A percentile compares a stretch with the other conserved stretches of the same genome.
Conservation (phyloP, 2,113 vertebrate species). For the Daubentonia madagascariensis region DNA sequence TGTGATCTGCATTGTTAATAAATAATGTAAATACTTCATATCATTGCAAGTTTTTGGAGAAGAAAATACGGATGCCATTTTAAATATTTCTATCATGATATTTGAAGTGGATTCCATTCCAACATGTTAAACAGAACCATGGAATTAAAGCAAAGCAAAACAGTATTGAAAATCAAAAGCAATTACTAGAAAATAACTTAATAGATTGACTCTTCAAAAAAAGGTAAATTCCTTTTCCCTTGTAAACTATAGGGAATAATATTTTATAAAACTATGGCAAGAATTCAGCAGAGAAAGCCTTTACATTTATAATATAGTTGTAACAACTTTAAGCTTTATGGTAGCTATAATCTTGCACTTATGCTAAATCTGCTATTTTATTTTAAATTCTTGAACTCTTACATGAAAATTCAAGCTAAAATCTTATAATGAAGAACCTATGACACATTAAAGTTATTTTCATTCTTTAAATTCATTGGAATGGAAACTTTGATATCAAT, state of each 20-base stretch:
- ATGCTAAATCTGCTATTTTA: background rate
- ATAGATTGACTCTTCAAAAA: background rate
- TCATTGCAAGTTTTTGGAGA: background rate
- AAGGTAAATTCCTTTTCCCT: background rate
- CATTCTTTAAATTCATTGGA: background rate
- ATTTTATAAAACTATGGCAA: background rate
- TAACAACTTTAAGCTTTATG: background rate
- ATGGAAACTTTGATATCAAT: background rate
- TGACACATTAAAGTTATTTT: background rate
- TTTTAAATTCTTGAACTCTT: background rate
- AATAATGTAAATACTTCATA: background rate
- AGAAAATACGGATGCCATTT: background rate
- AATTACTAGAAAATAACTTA: constrained; percentile 35
- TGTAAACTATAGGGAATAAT: background rate
- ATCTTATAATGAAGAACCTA: background rate
- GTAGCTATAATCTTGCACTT: background rate
- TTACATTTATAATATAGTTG: background rate
- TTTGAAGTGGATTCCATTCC: background rate
- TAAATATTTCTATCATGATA: background rate
- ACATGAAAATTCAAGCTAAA: background rate
- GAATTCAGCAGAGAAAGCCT: background rate
- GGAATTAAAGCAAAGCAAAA: background rate
- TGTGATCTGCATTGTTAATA: background rate
- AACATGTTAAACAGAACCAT: background rate
- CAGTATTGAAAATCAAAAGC: background rate